phyloP scores from a whole-genome alignment of 2,797 vertebrate genomes.

The Sebastiscus tertius region DNA sequence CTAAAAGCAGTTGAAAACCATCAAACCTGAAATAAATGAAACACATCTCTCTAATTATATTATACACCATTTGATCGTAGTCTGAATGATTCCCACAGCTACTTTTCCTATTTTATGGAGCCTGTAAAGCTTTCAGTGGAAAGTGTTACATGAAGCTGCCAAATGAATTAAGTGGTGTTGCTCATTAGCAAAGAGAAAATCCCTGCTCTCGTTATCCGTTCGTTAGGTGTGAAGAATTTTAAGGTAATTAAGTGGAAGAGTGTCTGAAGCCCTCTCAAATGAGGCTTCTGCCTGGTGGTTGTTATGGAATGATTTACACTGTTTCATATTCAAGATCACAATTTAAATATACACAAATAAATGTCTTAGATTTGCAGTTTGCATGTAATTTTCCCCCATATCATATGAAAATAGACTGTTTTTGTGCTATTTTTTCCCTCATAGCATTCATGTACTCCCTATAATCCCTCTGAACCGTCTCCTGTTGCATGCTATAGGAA shows the following conservation, averaged over 20 bases:
- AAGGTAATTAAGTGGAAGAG: conserved; percentile 31
- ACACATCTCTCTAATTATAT: not conserved
- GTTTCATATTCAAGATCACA: not conserved
- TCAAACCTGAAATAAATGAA: not conserved
- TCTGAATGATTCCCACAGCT: not conserved
- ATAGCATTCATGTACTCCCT: conserved; percentile 10
- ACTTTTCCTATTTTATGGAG: not conserved
- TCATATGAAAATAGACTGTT: not conserved
- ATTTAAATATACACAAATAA: not conserved
- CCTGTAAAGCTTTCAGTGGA: conserved; percentile 4
- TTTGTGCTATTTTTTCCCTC: not conserved
- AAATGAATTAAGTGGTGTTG: conserved; percentile 26
- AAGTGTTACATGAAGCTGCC: conserved; percentile 16
- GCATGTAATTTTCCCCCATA: not conserved
- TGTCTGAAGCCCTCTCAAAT: conserved; percentile 3
- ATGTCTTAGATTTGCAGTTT: not conserved
- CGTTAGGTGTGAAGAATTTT: conserved; percentile 9
- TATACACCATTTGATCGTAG: not conserved
- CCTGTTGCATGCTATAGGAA: conserved; percentile 46
- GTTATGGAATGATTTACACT: not conserved
- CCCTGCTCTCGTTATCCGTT: conserved; percentile 24
- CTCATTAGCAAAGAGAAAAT: conserved; percentile 36
- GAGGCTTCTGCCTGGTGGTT: not conserved
- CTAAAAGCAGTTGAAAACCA: not conserved
- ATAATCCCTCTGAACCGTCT: conserved; percentile 51